Percentiles rank a stretch among this genome's conserved stretches.
Evolutionary conservation across 2,888 invertebrate species (phyloP).

Genomic region (Petrophora chlorosata): DNA sequence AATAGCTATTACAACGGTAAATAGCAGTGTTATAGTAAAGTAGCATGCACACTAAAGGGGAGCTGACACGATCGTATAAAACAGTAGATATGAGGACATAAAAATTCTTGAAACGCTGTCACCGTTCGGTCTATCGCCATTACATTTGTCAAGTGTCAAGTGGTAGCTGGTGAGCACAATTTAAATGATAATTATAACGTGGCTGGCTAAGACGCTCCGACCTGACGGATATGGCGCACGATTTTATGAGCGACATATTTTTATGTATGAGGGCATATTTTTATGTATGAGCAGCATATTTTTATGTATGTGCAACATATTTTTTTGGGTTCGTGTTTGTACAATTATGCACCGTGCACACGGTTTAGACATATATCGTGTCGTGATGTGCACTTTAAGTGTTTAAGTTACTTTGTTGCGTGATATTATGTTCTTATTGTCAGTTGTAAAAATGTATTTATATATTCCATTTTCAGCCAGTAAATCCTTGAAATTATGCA

Average conservation of each 20-base stretch:
- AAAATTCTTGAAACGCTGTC: slow-evolving; percentile 79
- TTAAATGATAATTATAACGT: slow-evolving; percentile 81
- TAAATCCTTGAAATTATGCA: no score
- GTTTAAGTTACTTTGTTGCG: no score
- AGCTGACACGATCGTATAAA: slow-evolving; percentile 76
- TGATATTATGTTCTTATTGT: no score
- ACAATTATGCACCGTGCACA: slow-evolving; percentile 1
- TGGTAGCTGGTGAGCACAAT: slow-evolving; percentile 75
- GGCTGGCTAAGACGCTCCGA: slow-evolving; percentile 39
- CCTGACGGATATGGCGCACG: slow-evolving; percentile 44
- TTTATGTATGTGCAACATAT: slow-evolving; percentile 28
- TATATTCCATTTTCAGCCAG: no score
- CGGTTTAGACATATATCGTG: slow-evolving; percentile 7
- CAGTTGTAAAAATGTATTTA: no score
- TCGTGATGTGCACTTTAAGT: not conserved
- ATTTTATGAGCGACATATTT: slow-evolving; percentile 35
- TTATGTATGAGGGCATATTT: no score
- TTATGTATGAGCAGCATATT: slow-evolving; percentile 26
- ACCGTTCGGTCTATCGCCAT: slow-evolving; percentile 72
- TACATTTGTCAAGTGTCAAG: slow-evolving; percentile 82
- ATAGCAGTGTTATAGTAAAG: slow-evolving; percentile 31
- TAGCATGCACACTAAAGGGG: slow-evolving; percentile 60
- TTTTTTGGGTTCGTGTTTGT: slow-evolving; percentile 19
- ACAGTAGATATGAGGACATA: slow-evolving; percentile 80
- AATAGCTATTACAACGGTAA: slow-evolving; percentile 13